Evolutionary conservation across 2,888 invertebrate genomes (phyloP).

Genomic region (Epistrophe grossulariae): DNA sequence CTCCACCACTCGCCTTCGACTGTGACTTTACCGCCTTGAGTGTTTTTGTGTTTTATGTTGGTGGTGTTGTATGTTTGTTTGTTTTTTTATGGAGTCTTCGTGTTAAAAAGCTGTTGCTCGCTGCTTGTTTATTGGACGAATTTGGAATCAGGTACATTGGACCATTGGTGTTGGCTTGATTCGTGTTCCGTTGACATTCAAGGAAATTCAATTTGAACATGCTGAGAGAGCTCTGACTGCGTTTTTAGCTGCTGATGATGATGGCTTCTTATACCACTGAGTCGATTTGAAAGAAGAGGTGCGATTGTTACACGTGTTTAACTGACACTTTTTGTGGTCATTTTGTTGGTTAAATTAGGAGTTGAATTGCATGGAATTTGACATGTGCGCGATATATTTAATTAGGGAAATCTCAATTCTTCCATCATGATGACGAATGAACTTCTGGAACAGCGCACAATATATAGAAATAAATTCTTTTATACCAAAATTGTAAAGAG

Average conservation of each 20-base stretch:
- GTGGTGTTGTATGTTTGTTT: conserved; percentile 5
- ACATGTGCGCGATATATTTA: conserved; percentile 56
- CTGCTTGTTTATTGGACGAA: conserved; percentile 73
- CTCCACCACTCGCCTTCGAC: background rate
- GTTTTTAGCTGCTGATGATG: background rate
- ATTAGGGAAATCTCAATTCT: conserved; percentile 52
- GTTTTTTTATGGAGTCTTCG: conserved; percentile 67
- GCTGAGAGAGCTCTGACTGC: conserved; percentile 12
- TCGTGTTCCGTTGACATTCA: conserved; percentile 72
- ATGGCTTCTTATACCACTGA: background rate
- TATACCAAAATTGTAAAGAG: background rate
- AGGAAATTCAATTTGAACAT: conserved; percentile 53
- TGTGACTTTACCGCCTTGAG: conserved; percentile 19
- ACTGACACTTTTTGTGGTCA: conserved; percentile 71
- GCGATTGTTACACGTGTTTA: conserved; percentile 72
- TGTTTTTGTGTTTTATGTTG: conserved; percentile 13
- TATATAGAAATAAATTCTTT: conserved; percentile 1
- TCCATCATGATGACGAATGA: background rate
- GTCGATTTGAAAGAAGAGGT: conserved; percentile 58
- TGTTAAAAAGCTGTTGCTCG: conserved; percentile 68
- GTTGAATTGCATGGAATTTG: conserved; percentile 48
- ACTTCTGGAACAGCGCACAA: background rate
- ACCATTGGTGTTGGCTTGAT: conserved; percentile 69
- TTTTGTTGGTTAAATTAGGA: conserved; percentile 52
- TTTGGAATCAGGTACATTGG: conserved; percentile 66